Conservation (phyloP, 2,888 invertebrate species). For the Melanostoma scalare region DNA sequence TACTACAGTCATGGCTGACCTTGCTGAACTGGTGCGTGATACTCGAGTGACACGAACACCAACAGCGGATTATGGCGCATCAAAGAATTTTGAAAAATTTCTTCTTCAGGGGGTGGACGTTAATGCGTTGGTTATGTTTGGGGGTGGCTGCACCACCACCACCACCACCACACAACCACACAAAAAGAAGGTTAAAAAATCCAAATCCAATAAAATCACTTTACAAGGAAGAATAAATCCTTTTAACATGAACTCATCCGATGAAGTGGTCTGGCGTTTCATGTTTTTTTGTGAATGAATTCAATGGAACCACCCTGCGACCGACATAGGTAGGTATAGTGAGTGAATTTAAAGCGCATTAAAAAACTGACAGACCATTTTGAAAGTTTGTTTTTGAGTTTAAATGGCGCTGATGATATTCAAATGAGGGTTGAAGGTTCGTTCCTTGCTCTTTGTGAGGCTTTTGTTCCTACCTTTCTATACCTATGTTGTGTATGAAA, state of each 20-base stretch:
- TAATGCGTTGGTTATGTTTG: conserved; percentile 24
- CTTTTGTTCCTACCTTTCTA: too few species aligned
- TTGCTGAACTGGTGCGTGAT: conserved; percentile 68
- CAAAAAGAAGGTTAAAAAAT: conserved; percentile 45
- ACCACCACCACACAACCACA: conserved; percentile 4
- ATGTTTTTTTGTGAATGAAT: conserved; percentile 14
- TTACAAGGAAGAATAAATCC: conserved; percentile 75
- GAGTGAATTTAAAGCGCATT: conserved; percentile 59
- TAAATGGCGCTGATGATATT: conserved; percentile 48
- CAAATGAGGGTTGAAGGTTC: conserved; percentile 42
- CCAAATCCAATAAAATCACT: conserved; percentile 80
- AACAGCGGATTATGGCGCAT: conserved; percentile 71
- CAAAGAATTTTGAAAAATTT: conserved; percentile 28
- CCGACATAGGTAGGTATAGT: conserved; percentile 5
- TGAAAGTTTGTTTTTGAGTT: conserved; percentile 33
- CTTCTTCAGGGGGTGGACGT: conserved; percentile 23
- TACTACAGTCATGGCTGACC: conserved; percentile 26
- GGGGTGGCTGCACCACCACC: conserved; percentile 37
- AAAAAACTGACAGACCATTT: conserved; percentile 49
- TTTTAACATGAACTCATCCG: conserved; percentile 71
- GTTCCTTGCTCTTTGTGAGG: not conserved
- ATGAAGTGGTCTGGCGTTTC: conserved; percentile 54
- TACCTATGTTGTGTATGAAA: too few species aligned
- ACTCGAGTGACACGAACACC: conserved; percentile 71
- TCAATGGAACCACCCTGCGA: conserved; percentile 18